Conservation (phyloP, 2,888 invertebrate species). For the Torymus aiolomorphi region DNA sequence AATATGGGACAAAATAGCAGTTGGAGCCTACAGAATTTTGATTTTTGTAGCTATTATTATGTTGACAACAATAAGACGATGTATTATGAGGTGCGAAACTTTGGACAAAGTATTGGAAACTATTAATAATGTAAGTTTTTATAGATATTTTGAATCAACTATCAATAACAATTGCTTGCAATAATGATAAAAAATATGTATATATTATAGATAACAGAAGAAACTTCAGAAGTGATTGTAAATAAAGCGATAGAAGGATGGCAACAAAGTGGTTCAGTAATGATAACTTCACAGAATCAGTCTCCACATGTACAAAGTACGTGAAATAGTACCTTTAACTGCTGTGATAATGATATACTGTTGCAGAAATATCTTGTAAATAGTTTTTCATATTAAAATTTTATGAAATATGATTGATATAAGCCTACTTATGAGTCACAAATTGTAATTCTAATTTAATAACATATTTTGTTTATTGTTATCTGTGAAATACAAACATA, state of each 20-base stretch:
- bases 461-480: background rate
- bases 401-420: too few relatives aligned
- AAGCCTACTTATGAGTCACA: conserved; percentile 13
- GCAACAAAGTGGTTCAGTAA: conserved; percentile 86
- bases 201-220: conserved; percentile 83
- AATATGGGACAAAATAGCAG: conserved; percentile 93
- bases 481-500: too few relatives aligned
- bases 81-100: conserved; percentile 80
- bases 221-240: conserved; percentile 88
- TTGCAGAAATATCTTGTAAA: conserved; percentile 31
- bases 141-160: background rate
- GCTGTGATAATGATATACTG: conserved; percentile 40
- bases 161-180: conserved; percentile 9
- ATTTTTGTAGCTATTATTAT: conserved; percentile 87
- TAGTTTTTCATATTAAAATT: conserved; percentile 9
- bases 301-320: conserved; percentile 53
- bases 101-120: conserved; percentile 81
- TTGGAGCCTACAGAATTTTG: conserved; percentile 89
- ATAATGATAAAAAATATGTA: conserved; percentile 22
- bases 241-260: conserved; percentile 91
- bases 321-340: conserved; percentile 51
- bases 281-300: conserved; percentile 68
- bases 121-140: conserved; percentile 80
- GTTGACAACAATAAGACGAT: conserved; percentile 83
- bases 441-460: conserved; percentile 14